Evolutionary conservation across 2,888 invertebrate genomes (phyloP), one percentile per base, ranked within the genome.

Genomic region (Empis livida): DNA sequence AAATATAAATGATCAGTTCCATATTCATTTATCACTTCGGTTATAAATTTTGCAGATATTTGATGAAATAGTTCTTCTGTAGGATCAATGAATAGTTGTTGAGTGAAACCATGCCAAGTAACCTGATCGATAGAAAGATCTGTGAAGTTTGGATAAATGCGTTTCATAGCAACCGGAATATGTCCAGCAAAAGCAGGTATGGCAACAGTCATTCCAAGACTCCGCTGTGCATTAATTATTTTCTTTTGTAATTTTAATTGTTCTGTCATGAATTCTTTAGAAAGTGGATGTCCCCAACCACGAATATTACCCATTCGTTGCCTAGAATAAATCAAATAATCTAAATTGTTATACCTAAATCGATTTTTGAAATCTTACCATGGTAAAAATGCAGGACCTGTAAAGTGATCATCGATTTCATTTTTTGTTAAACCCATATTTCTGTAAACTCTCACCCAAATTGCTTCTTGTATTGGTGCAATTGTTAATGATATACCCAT

Each of bases 261-360:
- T 31, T 73, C 65, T 0, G 73, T 61, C 55, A 86, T 82, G 84
- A 91, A 95, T 6, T 73, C 70, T 15, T 73, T 59, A 0, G 80
- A 73, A 11, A 94, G 66, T 0, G 92, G 88, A 1, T 95, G 94
- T 10, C 82, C 92, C 85, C 89, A 96, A 1, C 84, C 85, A 46
- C 85, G 80, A 2, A 96, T 76, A 63, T 96, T 96, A 1, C 96
- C 95, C 96, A 96, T 96, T 59, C 96, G 75, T 20, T 84, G 75
- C 67, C 62, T 62, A 30, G 5, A 51, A 46, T 14, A n/a, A n/a
- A n/a, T n/a, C n/a, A n/a, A n/a, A n/a, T 44, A n/a, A n/a, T n/a
- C n/a, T 30, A 23, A 45, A 27, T n/a, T n/a, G n/a, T n/a, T n/a
- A n/a, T n/a, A n/a, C n/a, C n/a, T n/a, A n/a, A n/a, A n/a, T 42